Conservation (phyloP, 2,888 invertebrate genomes). For the Archips crataeganus region DNA sequence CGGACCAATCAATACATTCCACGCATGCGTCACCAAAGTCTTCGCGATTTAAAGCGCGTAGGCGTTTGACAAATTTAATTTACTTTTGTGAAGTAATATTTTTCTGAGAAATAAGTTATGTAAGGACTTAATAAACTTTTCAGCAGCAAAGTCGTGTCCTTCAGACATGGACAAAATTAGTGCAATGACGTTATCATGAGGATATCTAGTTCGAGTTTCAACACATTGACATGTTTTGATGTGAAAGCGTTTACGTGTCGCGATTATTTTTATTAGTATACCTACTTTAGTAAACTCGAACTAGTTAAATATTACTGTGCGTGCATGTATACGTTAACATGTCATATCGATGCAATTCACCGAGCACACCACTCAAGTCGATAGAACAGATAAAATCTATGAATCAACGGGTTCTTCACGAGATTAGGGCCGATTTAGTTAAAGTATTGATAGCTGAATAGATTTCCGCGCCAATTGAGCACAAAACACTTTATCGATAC, state of each 20-base stretch:
- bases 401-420: neutral
- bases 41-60: constrained; percentile 49
- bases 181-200: neutral
- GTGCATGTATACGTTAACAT: neutral
- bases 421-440: neutral
- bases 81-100: constrained; percentile 28
- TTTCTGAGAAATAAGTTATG: constrained; percentile 8
- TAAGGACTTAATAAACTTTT: no score
- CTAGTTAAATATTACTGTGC: neutral
- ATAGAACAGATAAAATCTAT: neutral
- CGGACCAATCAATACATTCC: constrained; percentile 76
- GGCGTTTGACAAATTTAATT: constrained; percentile 52
- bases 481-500: neutral
- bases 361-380: constrained; percentile 1
- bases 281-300: no score
- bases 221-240: constrained; percentile 14
- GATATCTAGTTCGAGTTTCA: constrained; percentile 1
- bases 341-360: neutral
- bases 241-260: constrained; percentile 31
- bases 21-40: constrained; percentile 76
- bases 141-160: constrained; percentile 40
- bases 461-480: neutral
- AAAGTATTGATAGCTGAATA: neutral
- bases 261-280: neutral
- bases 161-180: constrained; percentile 44